Evolutionary conservation across 2,797 vertebrate genomes (phyloP), one percentile per base, ranked within the genome.

Genomic region (Huso huso): DNA sequence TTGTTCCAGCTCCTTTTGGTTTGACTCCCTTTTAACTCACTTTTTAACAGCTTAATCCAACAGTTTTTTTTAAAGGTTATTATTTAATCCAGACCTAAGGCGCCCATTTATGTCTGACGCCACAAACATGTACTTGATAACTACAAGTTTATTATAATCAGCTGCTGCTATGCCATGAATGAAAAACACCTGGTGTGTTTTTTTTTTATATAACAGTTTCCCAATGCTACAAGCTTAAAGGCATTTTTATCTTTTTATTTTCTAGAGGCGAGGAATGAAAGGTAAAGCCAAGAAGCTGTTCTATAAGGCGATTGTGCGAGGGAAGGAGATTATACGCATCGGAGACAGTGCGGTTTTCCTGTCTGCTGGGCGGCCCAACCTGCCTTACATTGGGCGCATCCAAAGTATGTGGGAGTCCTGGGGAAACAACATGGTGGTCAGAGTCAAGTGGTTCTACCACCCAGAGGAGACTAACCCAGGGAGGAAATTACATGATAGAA

Each of bases 361-460:
- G 71, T 99, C 96, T 0, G 97, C 97, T 0, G 97, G 97, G 52
- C 91, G 97, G 66, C 97, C 97, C 80, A 99, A 99, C 86, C 85
- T 99, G 74, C 97, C 97, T 49, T 99, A 99, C 82, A 99, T 99
- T 0, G 97, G 97, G 68, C 92, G 95, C 37, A 99, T 99, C 84
- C 95, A 99, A 88, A 99, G 96, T 85, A 98, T 99, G 97, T 99
- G 97, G 97, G 97, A 99, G 74, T 99, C 96, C 0, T 99, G 97
- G 97, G 97, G 97, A 58, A 98, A 91, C 88, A 99, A 99, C 86
- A 99, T 99, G 97, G 96, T 99, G 74, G 97, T 99, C 66, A 83
- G 96, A 0, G 97, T 99, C 73, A 99, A 99, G 81, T 99, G 97
- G 97, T 99, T 99, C 82, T 99, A 99, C 68, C 97, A 99, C 68